These are phyloP conservation scores for Simalia tracyae DNA, from an alignment of 2,797 vertebrate genomes.

Conservation along the genomic window DNA sequence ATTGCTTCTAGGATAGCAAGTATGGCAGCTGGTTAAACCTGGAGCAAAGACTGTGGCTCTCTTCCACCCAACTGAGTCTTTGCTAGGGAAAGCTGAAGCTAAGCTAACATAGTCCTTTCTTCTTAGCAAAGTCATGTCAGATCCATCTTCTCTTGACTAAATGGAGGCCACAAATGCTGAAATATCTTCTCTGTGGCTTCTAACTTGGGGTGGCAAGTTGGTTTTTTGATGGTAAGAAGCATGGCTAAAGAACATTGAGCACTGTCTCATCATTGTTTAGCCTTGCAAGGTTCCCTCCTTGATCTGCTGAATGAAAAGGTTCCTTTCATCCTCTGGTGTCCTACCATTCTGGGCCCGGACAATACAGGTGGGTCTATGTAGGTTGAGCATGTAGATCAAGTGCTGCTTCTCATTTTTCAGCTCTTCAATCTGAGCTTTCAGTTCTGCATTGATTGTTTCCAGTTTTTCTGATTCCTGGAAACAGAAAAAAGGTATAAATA, in stretches of 20 bases:
- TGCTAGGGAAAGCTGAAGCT: constrained; percentile 40
- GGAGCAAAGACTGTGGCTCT: constrained; percentile 62
- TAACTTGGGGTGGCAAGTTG: constrained; percentile 34
- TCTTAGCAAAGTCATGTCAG: constrained; percentile 42
- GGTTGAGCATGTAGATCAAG: constrained; percentile 97
- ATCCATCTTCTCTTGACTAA: constrained; percentile 65
- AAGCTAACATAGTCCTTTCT: constrained; percentile 50
- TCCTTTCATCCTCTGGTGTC: constrained; percentile 95
- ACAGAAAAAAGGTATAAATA: constrained; percentile 35
- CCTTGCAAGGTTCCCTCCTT: constrained; percentile 89
- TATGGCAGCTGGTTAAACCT: constrained; percentile 65
- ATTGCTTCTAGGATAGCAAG: constrained; percentile 68
- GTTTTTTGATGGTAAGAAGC: constrained; percentile 50
- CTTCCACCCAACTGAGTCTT: constrained; percentile 51
- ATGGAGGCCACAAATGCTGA: constrained; percentile 64
- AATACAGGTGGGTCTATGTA: constrained; percentile 96
- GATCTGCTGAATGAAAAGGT: constrained; percentile 95
- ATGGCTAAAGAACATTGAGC: constrained; percentile 53
- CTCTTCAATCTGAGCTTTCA: constrained; percentile 96
- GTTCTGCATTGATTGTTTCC: constrained; percentile 89
- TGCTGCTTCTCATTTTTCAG: constrained; percentile 97
- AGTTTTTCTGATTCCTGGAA: constrained; percentile 93
- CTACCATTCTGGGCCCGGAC: constrained; percentile 91
- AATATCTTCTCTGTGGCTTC: constrained; percentile 67
- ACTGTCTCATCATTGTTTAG: constrained; percentile 58